Percentiles rank a stretch among this genome's conserved stretches.
These are phyloP conservation scores for Agrochola lota DNA, from an alignment of 2,888 invertebrate species.

Conservation along the genomic window DNA sequence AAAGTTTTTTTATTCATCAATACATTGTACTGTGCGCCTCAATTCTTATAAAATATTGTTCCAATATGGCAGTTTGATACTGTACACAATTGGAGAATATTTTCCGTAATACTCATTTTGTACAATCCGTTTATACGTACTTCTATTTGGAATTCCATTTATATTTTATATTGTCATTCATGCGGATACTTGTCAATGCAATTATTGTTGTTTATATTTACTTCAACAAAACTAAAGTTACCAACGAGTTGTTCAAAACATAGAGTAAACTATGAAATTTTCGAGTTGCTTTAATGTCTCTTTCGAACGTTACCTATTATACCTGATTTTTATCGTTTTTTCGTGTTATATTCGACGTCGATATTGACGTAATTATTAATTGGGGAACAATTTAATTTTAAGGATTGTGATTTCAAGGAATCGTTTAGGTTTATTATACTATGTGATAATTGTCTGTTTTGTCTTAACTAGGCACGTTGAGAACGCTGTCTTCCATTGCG, in stretches of 20 bases:
- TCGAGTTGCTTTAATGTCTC: constrained; percentile 86
- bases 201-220: constrained; percentile 74
- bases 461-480: constrained; percentile 77
- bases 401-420: constrained; percentile 88
- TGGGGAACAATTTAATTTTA: constrained; percentile 89
- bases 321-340: constrained; percentile 86
- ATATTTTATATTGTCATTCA: constrained; percentile 53
- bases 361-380: constrained; percentile 83
- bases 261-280: constrained; percentile 81
- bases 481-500: constrained; percentile 88
- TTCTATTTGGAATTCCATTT: constrained; percentile 62
- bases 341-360: constrained; percentile 81
- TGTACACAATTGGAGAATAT: constrained; percentile 56
- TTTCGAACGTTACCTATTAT: constrained; percentile 89
- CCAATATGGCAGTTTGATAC: constrained; percentile 57
- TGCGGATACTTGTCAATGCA: constrained; percentile 74
- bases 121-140: constrained; percentile 69
- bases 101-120: constrained; percentile 80
- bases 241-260: constrained; percentile 88
- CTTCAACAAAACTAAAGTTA: constrained; percentile 86
- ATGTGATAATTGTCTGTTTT: constrained; percentile 87
- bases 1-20: constrained; percentile 58
- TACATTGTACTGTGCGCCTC: constrained; percentile 50
- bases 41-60: constrained; percentile 58
- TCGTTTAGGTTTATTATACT: constrained; percentile 85